A percentile compares a stretch with the other conserved stretches of the same genome.
phyloP scores from a whole-genome alignment of 2,113 vertebrate genomes.

The Macaca nemestrina region DNA sequence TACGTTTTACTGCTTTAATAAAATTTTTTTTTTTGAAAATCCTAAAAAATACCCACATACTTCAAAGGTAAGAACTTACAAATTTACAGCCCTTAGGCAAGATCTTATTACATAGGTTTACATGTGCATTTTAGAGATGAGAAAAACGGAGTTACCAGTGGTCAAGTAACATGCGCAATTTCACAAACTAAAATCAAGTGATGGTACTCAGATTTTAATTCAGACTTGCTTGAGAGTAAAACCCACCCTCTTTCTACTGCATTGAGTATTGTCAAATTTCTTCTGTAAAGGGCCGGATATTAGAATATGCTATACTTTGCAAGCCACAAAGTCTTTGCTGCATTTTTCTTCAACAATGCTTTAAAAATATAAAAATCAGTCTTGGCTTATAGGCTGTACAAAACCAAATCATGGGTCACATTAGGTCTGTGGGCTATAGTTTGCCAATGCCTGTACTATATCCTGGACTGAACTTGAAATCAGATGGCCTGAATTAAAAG shows the following conservation, averaged over 20 bases:
- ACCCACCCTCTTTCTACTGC: background rate
- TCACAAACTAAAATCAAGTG: background rate
- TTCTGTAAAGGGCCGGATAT: background rate
- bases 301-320: background rate
- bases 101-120: background rate
- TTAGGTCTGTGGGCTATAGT: background rate
- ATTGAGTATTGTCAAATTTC: background rate
- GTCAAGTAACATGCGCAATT: background rate
- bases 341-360: background rate
- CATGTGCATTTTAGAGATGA: background rate
- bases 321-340: background rate
- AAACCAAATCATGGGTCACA: background rate
- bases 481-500: background rate
- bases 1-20: background rate
- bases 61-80: background rate
- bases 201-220: background rate
- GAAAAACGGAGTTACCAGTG: background rate
- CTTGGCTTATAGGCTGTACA: background rate
- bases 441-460: background rate
- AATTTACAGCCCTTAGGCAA: background rate
- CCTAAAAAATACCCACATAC: background rate
- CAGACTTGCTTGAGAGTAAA: background rate
- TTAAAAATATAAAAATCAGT: constrained; percentile 32
- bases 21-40: constrained; percentile 8
- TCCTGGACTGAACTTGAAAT: background rate